These are phyloP conservation scores for Kryptolebias marmoratus DNA, from an alignment of 2,113 vertebrate species.

Conservation along the genomic window DNA sequence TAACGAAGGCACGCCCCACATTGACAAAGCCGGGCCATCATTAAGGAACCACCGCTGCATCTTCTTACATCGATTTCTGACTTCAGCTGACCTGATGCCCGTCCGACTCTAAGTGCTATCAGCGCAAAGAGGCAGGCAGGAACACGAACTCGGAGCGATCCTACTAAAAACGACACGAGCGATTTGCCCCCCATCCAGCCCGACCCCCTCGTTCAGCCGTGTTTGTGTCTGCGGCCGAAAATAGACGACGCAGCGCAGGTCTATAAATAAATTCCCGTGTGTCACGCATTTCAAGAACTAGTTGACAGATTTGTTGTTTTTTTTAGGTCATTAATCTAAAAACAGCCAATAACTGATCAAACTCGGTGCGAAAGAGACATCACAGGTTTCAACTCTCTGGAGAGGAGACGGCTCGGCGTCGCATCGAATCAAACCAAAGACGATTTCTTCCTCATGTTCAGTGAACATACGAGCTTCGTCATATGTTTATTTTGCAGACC, in stretches of 20 bases:
- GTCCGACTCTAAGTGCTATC: slow-evolving; percentile 48
- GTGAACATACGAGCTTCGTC: slow-evolving; percentile 1
- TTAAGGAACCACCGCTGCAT: slow-evolving; percentile 50
- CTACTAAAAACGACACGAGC: slow-evolving; percentile 37
- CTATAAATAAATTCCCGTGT: slow-evolving; percentile 68
- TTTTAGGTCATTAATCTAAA: slow-evolving; percentile 74
- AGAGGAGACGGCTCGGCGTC: slow-evolving; percentile 29
- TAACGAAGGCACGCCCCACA: slow-evolving; percentile 56
- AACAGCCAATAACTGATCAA: slow-evolving; percentile 71
- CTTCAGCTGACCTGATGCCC: slow-evolving; percentile 47
- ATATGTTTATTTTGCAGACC: too few species aligned
- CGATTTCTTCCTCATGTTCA: not conserved
- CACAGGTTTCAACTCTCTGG: slow-evolving; percentile 37
- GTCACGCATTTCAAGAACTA: slow-evolving; percentile 54
- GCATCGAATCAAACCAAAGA: slow-evolving; percentile 29
- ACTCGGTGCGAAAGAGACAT: slow-evolving; percentile 35
- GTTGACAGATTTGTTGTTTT: slow-evolving; percentile 61
- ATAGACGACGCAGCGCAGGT: slow-evolving; percentile 51
- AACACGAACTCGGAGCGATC: slow-evolving; percentile 23
- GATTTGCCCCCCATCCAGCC: slow-evolving; percentile 33
- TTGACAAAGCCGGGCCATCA: slow-evolving; percentile 34
- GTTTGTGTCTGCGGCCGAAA: slow-evolving; percentile 62
- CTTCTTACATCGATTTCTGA: slow-evolving; percentile 63
- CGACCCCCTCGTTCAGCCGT: slow-evolving; percentile 35
- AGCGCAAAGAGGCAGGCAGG: slow-evolving; percentile 5